phyloP scores from a whole-genome alignment of 2,797 vertebrate species.

The Kryptopterus vitreolus region DNA sequence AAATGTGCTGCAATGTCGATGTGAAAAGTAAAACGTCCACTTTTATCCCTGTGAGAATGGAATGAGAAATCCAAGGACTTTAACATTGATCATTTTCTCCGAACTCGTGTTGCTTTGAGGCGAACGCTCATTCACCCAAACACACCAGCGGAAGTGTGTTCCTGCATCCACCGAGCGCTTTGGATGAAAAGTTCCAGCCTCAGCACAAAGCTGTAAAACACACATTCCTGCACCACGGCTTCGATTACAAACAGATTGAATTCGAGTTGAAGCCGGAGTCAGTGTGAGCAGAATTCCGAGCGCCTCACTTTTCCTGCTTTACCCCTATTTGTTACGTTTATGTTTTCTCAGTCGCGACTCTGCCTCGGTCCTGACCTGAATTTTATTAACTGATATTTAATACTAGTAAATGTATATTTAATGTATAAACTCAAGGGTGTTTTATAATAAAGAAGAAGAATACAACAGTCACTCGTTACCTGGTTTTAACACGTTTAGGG shows the following conservation, averaged over 20 bases:
- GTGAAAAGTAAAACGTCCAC: too few relatives aligned
- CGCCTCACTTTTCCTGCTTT: neutral
- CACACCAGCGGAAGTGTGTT: neutral
- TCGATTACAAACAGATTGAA: neutral
- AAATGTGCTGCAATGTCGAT: too few relatives aligned
- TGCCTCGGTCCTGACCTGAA: neutral
- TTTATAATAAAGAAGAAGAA: too few relatives aligned
- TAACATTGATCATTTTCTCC: neutral
- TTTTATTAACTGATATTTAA: too few relatives aligned
- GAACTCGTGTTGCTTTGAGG: neutral
- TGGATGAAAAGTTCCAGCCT: neutral
- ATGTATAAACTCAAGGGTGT: too few relatives aligned
- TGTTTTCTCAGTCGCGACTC: neutral
- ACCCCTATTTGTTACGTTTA: neutral
- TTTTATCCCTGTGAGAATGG: neutral
- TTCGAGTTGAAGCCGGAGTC: neutral
- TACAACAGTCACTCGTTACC: too few relatives aligned
- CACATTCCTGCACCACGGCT: neutral
- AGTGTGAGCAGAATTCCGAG: neutral
- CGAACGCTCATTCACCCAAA: neutral
- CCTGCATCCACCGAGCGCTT: neutral
- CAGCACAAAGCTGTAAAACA: neutral
- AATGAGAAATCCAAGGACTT: neutral
- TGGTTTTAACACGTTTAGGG: too few relatives aligned
- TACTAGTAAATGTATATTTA: too few relatives aligned